Evolutionary conservation across 53 echinoderm and acorn worm genomes (phyloP).

Genomic region (Luidia sarsii): DNA sequence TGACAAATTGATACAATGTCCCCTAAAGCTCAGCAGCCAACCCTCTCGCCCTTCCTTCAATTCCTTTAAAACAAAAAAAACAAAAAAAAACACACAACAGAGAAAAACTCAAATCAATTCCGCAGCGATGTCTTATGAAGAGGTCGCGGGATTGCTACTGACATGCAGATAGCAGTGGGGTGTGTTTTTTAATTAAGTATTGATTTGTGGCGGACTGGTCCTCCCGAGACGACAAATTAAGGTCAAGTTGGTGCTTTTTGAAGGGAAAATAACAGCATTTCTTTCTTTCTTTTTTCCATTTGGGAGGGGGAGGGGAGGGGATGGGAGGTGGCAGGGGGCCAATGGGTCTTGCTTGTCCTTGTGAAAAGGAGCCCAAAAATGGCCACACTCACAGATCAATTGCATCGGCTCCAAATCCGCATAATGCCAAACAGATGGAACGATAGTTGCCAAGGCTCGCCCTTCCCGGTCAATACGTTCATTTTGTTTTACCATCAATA

Average conservation of each 20-base stretch:
- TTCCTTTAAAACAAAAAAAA: no score
- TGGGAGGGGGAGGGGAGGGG: not conserved
- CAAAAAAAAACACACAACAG: slow-evolving; percentile 8
- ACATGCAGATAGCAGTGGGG: not conserved
- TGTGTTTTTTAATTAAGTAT: slow-evolving; percentile 54
- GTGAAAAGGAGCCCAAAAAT: not conserved
- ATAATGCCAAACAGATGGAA: no score
- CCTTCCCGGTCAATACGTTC: no score
- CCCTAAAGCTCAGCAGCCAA: no score
- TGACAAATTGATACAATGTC: no score
- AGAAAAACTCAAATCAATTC: slow-evolving; percentile 11
- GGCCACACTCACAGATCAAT: slow-evolving; percentile 2
- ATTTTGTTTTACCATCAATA: no score
- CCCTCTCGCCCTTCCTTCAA: no score
- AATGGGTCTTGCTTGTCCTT: slow-evolving; percentile 1
- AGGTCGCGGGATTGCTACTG: slow-evolving; percentile 6
- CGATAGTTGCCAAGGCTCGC: no score
- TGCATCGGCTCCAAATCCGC: no score
- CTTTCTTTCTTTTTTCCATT: not conserved
- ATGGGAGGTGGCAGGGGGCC: no score
- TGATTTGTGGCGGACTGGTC: slow-evolving; percentile 38
- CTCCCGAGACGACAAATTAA: slow-evolving; percentile 42
- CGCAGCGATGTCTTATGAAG: slow-evolving; percentile 8
- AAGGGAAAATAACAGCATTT: slow-evolving; percentile 19
- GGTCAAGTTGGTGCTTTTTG: slow-evolving; percentile 38